Evolutionary conservation across 2,888 invertebrate species (phyloP).

Genomic region (Agapetus fuscipes): DNA sequence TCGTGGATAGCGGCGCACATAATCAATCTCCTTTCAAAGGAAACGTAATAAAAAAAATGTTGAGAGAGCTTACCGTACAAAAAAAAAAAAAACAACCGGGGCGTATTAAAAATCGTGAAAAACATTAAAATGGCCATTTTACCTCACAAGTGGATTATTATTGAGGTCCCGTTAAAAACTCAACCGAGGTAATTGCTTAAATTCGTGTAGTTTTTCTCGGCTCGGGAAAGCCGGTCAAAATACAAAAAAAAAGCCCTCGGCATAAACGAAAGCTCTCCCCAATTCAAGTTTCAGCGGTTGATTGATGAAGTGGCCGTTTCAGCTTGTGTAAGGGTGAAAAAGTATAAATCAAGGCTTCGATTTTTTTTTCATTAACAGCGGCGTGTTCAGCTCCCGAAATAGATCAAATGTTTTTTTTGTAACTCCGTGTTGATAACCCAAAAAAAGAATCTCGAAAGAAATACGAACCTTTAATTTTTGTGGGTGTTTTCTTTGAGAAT

Average conservation of each 20-base stretch:
- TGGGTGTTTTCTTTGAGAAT: too few relatives aligned
- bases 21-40: slow-evolving; percentile 16
- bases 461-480: too few relatives aligned
- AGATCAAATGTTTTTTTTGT: too few relatives aligned
- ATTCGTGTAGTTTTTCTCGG: slow-evolving; percentile 5
- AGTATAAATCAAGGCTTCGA: not conserved
- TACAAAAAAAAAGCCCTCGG: slow-evolving; percentile 12
- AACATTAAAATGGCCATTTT: too few relatives aligned
- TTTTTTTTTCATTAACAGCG: too few relatives aligned
- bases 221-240: slow-evolving; percentile 9
- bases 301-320: slow-evolving; percentile 16
- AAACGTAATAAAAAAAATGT: slow-evolving; percentile 15
- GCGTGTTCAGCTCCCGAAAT: too few relatives aligned
- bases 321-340: not conserved
- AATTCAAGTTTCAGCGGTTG: slow-evolving; percentile 16
- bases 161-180: slow-evolving; percentile 4
- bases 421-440: too few relatives aligned
- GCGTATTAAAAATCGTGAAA: too few relatives aligned
- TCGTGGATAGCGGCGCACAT: slow-evolving; percentile 8
- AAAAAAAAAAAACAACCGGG: slow-evolving; percentile 1
- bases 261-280: slow-evolving; percentile 12
- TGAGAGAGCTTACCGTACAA: too few relatives aligned
- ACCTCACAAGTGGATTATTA: slow-evolving; percentile 7
- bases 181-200: slow-evolving; percentile 5
- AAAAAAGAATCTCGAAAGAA: too few relatives aligned